These are phyloP conservation scores for Dolichomitus sp. DNA, from an alignment of 2,888 invertebrate species.

Conservation along the genomic window DNA sequence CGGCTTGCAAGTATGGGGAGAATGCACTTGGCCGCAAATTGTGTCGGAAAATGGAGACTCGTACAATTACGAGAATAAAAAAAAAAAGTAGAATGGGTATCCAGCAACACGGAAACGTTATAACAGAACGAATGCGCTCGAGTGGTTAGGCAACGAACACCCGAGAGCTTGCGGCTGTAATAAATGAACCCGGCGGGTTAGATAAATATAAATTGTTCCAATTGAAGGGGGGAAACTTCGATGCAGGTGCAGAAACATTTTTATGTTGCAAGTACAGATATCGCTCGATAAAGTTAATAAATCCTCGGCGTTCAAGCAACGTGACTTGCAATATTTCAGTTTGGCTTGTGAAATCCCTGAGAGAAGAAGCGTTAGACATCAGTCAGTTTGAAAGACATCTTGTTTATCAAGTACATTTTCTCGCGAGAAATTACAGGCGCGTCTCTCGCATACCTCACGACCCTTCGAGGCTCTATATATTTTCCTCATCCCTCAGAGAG, in stretches of 20 bases:
- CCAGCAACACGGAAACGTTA: too few relatives aligned
- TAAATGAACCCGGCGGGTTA: not conserved
- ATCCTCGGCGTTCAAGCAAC: slow-evolving; percentile 26
- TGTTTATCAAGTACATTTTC: slow-evolving; percentile 63
- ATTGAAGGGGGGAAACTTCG: not conserved
- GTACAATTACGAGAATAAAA: slow-evolving; percentile 25
- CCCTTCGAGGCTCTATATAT: slow-evolving; percentile 26
- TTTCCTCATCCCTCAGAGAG: slow-evolving; percentile 27
- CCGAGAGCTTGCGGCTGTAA: slow-evolving; percentile 5
- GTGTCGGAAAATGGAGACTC: slow-evolving; percentile 36
- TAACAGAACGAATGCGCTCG: slow-evolving; percentile 11
- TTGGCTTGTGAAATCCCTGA: slow-evolving; percentile 35
- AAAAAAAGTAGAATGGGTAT: slow-evolving; percentile 33
- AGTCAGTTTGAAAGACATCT: slow-evolving; percentile 52
- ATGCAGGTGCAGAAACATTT: not conserved
- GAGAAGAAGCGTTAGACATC: slow-evolving; percentile 39
- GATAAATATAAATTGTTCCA: slow-evolving; percentile 8
- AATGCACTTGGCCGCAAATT: slow-evolving; percentile 13
- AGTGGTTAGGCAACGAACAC: slow-evolving; percentile 6
- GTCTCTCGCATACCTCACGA: slow-evolving; percentile 30
- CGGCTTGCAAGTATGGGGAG: too few relatives aligned
- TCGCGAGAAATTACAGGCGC: slow-evolving; percentile 54
- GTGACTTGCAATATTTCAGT: slow-evolving; percentile 40
- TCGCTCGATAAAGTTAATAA: slow-evolving; percentile 23
- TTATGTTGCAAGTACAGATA: slow-evolving; percentile 3